Conservation (phyloP, 2,888 invertebrate species). For the Branchellion lobata region DNA sequence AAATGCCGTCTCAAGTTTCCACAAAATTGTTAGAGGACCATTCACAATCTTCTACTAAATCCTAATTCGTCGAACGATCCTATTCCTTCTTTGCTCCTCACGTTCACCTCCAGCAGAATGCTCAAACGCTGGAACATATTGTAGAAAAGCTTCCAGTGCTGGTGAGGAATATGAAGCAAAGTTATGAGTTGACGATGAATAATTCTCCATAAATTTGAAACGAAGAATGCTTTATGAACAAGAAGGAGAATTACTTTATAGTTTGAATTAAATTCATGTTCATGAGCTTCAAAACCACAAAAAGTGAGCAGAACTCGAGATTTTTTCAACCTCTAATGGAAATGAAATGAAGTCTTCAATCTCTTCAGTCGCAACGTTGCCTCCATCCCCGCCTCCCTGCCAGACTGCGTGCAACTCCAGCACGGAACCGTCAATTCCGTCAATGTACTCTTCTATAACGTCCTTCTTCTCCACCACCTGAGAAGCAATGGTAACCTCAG, state of each 20-base stretch:
- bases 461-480: neutral
- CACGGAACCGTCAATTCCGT: neutral
- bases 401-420: too few relatives aligned
- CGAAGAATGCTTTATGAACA: too few relatives aligned
- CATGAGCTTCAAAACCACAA: too few relatives aligned
- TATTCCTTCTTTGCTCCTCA: neutral
- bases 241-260: too few relatives aligned
- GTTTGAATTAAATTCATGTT: too few relatives aligned
- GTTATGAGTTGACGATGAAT: too few relatives aligned
- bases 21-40: too few relatives aligned
- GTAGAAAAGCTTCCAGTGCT: constrained; percentile 3
- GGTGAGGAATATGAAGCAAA: neutral
- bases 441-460: neutral
- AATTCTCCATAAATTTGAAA: too few relatives aligned
- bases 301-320: too few relatives aligned
- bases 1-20: too few relatives aligned
- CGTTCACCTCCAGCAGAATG: neutral
- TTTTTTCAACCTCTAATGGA: neutral
- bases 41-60: neutral
- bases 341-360: neutral
- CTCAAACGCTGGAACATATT: neutral
- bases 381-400: too few relatives aligned
- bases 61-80: neutral
- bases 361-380: neutral
- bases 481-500: too few relatives aligned